Evolutionary conservation across 1,140 invertebrate species (phyloP).

Genomic region (Hermetia illucens): DNA sequence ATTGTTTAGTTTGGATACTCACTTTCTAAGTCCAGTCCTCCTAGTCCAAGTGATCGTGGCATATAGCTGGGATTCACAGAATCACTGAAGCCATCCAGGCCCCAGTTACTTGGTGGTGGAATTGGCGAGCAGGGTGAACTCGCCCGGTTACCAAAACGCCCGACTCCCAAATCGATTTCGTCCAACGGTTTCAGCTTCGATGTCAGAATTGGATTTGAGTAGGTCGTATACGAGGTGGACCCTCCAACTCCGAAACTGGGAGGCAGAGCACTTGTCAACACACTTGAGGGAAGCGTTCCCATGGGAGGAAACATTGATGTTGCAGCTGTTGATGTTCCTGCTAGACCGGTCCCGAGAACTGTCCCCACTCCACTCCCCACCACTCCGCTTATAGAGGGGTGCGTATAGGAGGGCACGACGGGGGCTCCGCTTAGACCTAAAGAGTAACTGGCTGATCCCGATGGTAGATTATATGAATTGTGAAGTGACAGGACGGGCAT

Average conservation of each 20-base stretch:
- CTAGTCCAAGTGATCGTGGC: slow-evolving; percentile 37
- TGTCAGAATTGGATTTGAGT: slow-evolving; percentile 42
- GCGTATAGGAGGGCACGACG: slow-evolving; percentile 17
- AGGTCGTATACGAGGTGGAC: slow-evolving; percentile 37
- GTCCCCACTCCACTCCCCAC: slow-evolving; percentile 16
- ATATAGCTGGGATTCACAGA: slow-evolving; percentile 39
- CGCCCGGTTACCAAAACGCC: slow-evolving; percentile 40
- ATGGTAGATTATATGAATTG: slow-evolving; percentile 35
- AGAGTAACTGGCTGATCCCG: slow-evolving; percentile 26
- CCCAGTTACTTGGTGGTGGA: slow-evolving; percentile 36
- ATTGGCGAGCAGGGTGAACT: slow-evolving; percentile 47
- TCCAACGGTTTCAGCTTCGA: slow-evolving; percentile 49
- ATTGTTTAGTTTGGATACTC: too few relatives aligned
- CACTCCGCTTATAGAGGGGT: slow-evolving; percentile 23
- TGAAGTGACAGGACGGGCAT: slow-evolving; percentile 43
- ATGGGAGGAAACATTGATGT: slow-evolving; percentile 1
- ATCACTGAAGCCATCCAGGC: slow-evolving; percentile 48
- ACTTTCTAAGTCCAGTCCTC: slow-evolving; percentile 40
- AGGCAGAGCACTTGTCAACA: slow-evolving; percentile 21
- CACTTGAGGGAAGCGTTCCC: slow-evolving; percentile 9
- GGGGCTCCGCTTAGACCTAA: slow-evolving; percentile 19
- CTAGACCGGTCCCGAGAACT: slow-evolving; percentile 1
- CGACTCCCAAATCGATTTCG: slow-evolving; percentile 46
- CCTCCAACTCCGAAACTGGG: slow-evolving; percentile 23
- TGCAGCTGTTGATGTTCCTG: slow-evolving; percentile 1